These are phyloP conservation scores for Grallaria varia DNA, from an alignment of 2,113 vertebrate genomes.

Conservation along the genomic window DNA sequence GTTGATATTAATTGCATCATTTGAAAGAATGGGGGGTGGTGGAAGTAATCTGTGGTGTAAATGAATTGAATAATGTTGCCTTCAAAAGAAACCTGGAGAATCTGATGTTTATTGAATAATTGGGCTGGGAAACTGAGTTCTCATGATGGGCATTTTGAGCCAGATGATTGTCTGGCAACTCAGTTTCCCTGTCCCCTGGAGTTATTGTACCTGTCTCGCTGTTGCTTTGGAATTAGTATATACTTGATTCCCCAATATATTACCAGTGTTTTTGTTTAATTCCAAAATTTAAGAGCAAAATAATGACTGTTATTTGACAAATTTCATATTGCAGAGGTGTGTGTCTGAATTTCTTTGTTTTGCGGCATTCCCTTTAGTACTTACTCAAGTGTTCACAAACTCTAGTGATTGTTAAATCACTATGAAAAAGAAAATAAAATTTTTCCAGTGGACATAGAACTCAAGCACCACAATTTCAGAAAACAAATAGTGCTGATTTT, in stretches of 20 bases:
- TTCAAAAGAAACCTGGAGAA: not conserved
- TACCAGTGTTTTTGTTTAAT: not conserved
- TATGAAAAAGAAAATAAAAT: not conserved
- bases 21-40: not conserved
- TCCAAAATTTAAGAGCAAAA: not conserved
- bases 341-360: not conserved
- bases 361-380: rapidly evolving
- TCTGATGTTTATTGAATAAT: not conserved
- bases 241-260: not conserved
- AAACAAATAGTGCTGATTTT: not conserved
- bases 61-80: not conserved
- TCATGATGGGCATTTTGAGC: not conserved
- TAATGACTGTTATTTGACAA: not conserved
- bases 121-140: not conserved
- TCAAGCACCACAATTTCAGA: not conserved
- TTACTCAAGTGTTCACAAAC: not conserved
- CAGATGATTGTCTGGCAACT: not conserved
- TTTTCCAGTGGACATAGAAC: not conserved
- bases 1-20: not conserved
- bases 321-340: not conserved
- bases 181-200: not conserved
- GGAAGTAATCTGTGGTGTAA: not conserved
- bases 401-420: not conserved
- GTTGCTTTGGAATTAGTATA: not conserved
- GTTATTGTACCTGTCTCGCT: not conserved